Percentiles rank a stretch among this genome's conserved stretches.
phyloP scores from a whole-genome alignment of 2,113 vertebrate genomes.

The Bostrychus sinensis region DNA sequence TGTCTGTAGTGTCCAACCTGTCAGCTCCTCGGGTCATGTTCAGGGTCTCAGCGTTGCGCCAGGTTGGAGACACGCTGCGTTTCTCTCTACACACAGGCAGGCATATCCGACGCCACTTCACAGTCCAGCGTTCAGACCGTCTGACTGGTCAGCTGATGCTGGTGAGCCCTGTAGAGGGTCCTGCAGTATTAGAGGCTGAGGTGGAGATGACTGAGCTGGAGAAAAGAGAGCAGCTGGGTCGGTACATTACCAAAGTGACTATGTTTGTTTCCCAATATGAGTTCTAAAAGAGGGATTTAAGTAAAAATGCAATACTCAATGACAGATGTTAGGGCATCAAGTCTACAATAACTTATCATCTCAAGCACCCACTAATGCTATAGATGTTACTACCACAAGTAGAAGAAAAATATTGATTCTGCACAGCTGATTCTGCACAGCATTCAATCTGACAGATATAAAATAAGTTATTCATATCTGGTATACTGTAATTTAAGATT shows the following conservation, averaged over 20 bases:
- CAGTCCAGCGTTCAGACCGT: slow-evolving; percentile 80
- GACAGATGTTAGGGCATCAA: background rate
- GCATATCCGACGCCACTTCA: slow-evolving; percentile 76
- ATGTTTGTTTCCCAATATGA: slow-evolving; percentile 85
- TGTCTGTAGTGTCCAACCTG: slow-evolving; percentile 85
- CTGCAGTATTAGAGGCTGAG: slow-evolving; percentile 82
- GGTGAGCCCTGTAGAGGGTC: slow-evolving; percentile 77
- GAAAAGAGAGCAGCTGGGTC: slow-evolving; percentile 78
- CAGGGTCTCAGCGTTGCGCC: slow-evolving; percentile 83
- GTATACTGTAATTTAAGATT: background rate
- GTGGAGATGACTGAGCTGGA: slow-evolving; percentile 90
- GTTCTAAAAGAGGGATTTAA: slow-evolving; percentile 68
- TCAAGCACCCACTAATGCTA: background rate
- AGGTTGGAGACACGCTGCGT: slow-evolving; percentile 82
- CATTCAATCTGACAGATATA: slow-evolving; percentile 5
- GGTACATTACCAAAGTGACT: slow-evolving; percentile 86
- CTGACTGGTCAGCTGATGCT: slow-evolving; percentile 87
- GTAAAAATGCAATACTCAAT: background rate
- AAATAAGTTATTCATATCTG: background rate
- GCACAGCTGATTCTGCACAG: background rate
- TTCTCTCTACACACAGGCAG: slow-evolving; percentile 77
- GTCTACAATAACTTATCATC: background rate
- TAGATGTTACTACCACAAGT: background rate
- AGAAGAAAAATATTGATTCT: background rate
- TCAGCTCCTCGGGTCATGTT: slow-evolving; percentile 85